Evolutionary conservation across 2,888 invertebrate species (phyloP), one percentile per base, ranked within the genome.

Genomic region (Epistrophella euchroma): DNA sequence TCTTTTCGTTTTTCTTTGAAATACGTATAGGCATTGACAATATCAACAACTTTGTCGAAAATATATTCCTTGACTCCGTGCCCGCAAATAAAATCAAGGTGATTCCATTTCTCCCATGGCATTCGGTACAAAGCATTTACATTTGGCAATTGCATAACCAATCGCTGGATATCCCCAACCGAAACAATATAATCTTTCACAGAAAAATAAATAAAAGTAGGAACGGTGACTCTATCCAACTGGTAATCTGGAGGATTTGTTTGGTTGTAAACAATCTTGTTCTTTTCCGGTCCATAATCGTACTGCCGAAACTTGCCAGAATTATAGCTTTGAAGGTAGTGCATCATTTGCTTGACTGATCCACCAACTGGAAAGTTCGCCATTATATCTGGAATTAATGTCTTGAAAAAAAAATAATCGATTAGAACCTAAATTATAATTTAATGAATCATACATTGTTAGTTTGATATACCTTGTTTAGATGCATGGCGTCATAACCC

Each of bases 311-410:
- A 92, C 28, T 90, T 90, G 13, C 90, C 90, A 10, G 91, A 92
- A n/a, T 92, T 90, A 32, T 92, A 92, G 7, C 91, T 91, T 78
- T 92, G 91, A 50, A 92, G 91, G 66, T 92, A 92, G 81, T 92
- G 91, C 89, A 92, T 91, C 28, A 92, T 88, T 88, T 92, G 92
- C 60, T 92, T 92, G 43, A 92, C 89, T 0, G 91, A 92, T 43
- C 92, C 92, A 2, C 91, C 91, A 0, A 91, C 90, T 2, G 91
- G 91, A 83, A 92, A 77, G 40, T 82, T 77, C 15, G 76, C 66
- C 76, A 82, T 71, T 45, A 82, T 72, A n/a, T 66, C 75, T 58
- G 56, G 75, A 71, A 83, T 83, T 45, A 73, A 28, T 45, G 68
- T 78, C 77, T 75, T 7, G 28, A 58, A 71, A 64, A 71, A 64